These are phyloP conservation scores for Tetramorium simillimum DNA, from an alignment of 1,140 invertebrate genomes.

Conservation along the genomic window DNA sequence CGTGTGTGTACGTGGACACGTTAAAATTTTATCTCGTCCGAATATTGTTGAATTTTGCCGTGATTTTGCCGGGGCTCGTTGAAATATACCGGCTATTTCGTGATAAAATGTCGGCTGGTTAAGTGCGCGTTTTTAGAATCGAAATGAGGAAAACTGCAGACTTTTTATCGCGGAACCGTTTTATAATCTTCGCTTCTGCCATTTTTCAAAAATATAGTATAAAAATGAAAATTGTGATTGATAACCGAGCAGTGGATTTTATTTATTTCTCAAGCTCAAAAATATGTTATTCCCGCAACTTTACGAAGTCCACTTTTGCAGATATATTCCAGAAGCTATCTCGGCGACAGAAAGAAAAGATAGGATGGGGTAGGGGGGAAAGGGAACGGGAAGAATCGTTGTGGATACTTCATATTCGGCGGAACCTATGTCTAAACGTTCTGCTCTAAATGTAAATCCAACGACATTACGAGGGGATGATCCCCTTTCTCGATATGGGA, in stretches of 20 bases:
- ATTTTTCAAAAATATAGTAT: not conserved
- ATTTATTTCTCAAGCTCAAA: not conserved
- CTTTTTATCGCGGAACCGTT: not conserved
- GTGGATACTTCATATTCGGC: not conserved
- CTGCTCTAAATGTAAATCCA: constrained; percentile 78
- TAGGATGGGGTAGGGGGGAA: not conserved
- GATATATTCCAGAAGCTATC: not conserved
- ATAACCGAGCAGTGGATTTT: not conserved
- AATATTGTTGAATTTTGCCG: constrained; percentile 8
- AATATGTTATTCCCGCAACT: not conserved
- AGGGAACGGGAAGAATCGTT: not conserved
- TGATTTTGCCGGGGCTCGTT: constrained; percentile 3
- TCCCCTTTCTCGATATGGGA: constrained; percentile 52
- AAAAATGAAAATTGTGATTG: not conserved
- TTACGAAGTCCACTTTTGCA: not conserved
- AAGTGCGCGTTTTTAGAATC: not conserved
- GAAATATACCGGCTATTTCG: not conserved
- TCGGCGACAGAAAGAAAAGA: not conserved
- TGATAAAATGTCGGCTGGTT: not conserved
- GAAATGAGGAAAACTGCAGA: not conserved
- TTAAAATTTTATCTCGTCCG: constrained; percentile 21
- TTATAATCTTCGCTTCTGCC: not conserved
- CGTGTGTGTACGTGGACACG: not conserved
- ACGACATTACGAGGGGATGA: constrained; percentile 65
- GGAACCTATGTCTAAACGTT: constrained; percentile 68